A percentile compares a stretch with the other conserved stretches of the same genome.
phyloP scores from a whole-genome alignment of 2,113 vertebrate genomes.

The Marcusenius ussheri region DNA sequence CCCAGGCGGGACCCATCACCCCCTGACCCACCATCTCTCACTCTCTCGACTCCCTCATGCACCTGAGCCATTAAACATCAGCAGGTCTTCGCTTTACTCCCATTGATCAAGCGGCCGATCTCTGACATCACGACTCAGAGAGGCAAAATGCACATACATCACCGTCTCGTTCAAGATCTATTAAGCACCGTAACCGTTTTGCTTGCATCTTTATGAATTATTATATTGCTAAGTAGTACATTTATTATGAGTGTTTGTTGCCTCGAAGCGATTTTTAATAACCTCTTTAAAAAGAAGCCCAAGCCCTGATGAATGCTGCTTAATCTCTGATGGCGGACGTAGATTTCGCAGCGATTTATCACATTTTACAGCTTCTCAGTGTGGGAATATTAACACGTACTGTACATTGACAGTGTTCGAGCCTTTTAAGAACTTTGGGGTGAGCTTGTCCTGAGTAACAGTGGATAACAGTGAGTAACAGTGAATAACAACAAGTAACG shows the following conservation, averaged over 20 bases:
- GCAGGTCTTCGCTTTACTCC: slow-evolving; percentile 46
- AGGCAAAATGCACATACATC: slow-evolving; percentile 38
- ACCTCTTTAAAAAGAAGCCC: slow-evolving; percentile 41
- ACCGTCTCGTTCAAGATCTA: slow-evolving; percentile 44
- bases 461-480: neutral
- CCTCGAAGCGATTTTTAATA: slow-evolving; percentile 53
- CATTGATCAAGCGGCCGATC: slow-evolving; percentile 46
- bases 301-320: slow-evolving; percentile 57
- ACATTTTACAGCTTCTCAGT: slow-evolving; percentile 48
- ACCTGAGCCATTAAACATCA: slow-evolving; percentile 57
- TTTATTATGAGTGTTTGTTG: slow-evolving; percentile 59
- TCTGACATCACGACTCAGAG: slow-evolving; percentile 40
- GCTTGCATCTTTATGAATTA: slow-evolving; percentile 56
- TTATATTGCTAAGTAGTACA: slow-evolving; percentile 59
- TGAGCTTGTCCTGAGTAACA: neutral
- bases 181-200: slow-evolving; percentile 50
- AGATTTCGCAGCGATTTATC: slow-evolving; percentile 50
- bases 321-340: slow-evolving; percentile 48
- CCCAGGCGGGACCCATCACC: slow-evolving; percentile 15
- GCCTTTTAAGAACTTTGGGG: slow-evolving; percentile 42
- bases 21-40: slow-evolving; percentile 10
- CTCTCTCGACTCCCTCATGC: slow-evolving; percentile 42
- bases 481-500: neutral
- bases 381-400: slow-evolving; percentile 54
- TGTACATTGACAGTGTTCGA: slow-evolving; percentile 41